Base-by-base conservation (phyloP, 2,888 invertebrate genomes). In the Tinea trinotella region DNA sequence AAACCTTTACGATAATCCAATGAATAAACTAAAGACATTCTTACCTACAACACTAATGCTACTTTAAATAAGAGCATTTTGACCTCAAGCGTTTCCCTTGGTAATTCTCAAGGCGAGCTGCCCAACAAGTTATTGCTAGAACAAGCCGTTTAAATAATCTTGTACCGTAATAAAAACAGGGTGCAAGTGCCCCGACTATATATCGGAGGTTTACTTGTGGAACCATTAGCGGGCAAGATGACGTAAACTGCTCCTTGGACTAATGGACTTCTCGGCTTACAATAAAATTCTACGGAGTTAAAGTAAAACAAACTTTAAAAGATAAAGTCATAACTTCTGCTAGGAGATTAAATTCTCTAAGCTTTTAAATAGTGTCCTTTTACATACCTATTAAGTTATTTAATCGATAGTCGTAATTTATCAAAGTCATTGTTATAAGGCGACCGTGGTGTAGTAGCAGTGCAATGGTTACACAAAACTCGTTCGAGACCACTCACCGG, bases 61-160 rank as follows among this genome's bases (percentile, higher is more conserved):
- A 30, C 7, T 30, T 30, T 30, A 30, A 30, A 30, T 2, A 7
- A 30, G 30, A 30, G n/a, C 30, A 30, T 30, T 30, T 30, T 2
- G 30, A 40, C 40, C 13, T 12, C 40, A 40, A 40, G 13, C 13
- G 15, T 40, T 40, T 15, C 40, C 7, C 15, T 10, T 18, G 12
- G 46, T 7, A 15, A 19, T 19, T 46, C 46, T 46, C n/a, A 19
- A 46, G 46, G 15, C 46, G 4, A 7, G 9, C 4, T 7, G 17
- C n/a, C 10, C 46, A 17, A 44, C 46, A 50, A 50, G 20, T 74
- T 72, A 74, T 75, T 64, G 65, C 68, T 62, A 61, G 60, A 63
- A 61, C 61, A 56, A 63, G 68, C 70, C 70, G 74, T 75, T 75
- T 74, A 76, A 72, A 74, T 76, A 76, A 76, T 74, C 74, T 74